Evolutionary conservation across 92 coral and sea anemone genomes (phyloP).

Genomic region (Palythoa heliodiscus): DNA sequence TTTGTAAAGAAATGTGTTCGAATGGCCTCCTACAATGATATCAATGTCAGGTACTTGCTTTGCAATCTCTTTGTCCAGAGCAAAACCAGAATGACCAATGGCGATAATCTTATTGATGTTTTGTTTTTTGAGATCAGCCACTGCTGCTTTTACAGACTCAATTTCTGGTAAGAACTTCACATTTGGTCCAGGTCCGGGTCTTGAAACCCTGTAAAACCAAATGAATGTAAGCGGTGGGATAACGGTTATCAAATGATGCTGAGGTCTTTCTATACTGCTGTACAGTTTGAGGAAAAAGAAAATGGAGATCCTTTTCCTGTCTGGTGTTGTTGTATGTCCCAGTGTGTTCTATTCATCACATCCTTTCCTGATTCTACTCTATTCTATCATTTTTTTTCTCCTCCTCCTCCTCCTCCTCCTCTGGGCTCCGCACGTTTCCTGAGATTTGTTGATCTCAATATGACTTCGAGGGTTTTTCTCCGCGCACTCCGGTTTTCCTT

Average conservation of each 20-base stretch:
- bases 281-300: no score
- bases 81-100: slow-evolving; percentile 90
- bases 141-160: slow-evolving; percentile 74
- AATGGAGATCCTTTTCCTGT: no score
- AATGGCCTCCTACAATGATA: slow-evolving; percentile 92
- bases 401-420: no score
- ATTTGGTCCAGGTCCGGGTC: slow-evolving; percentile 84
- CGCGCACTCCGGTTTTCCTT: no score
- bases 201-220: slow-evolving; percentile 50
- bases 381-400: no score
- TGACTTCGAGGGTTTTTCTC: no score
- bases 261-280: no score
- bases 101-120: slow-evolving; percentile 90
- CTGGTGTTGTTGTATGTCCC: no score
- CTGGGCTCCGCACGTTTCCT: no score
- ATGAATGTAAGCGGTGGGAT: not conserved
- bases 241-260: not conserved
- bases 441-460: no score
- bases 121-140: slow-evolving; percentile 62
- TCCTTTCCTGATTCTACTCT: no score
- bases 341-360: no score
- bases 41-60: slow-evolving; percentile 79
- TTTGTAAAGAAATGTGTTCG: slow-evolving; percentile 89
- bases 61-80: slow-evolving; percentile 77
- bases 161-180: slow-evolving; percentile 76